These are phyloP conservation scores for Chrysolina americana DNA, from an alignment of 2,888 invertebrate species.

Conservation along the genomic window DNA sequence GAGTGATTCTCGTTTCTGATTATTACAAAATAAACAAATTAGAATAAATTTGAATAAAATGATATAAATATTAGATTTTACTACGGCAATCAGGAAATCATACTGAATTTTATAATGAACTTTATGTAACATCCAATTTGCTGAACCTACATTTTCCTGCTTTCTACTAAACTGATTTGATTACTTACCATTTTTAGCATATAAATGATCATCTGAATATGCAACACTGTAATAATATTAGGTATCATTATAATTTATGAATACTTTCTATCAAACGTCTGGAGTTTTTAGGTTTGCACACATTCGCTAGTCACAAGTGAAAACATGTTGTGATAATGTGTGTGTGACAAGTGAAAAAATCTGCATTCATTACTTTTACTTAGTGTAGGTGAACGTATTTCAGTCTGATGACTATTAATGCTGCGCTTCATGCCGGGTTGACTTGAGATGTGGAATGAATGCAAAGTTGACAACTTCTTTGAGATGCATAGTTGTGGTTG, in stretches of 20 bases:
- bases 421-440: not conserved
- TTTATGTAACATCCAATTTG: conserved; percentile 4
- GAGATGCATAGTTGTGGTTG: conserved; percentile 1
- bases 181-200: not conserved
- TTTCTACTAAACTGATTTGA: conserved; percentile 9
- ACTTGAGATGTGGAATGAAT: conserved; percentile 11
- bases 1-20: no score
- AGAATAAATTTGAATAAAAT: no score
- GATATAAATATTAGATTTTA: no score
- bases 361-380: conserved; percentile 18
- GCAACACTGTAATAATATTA: conserved; percentile 22
- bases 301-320: conserved; percentile 4
- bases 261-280: conserved; percentile 17
- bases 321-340: conserved; percentile 13
- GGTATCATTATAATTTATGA: conserved; percentile 4
- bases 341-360: conserved; percentile 17
- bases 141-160: not conserved
- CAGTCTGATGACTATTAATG: conserved; percentile 1
- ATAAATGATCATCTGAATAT: conserved; percentile 17
- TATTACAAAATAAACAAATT: no score
- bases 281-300: not conserved
- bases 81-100: not conserved
- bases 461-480: not conserved
- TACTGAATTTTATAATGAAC: conserved; percentile 1
- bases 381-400: conserved; percentile 5